phyloP scores from a whole-genome alignment of 2,888 invertebrate genomes.

The Campopleginae sp. region DNA sequence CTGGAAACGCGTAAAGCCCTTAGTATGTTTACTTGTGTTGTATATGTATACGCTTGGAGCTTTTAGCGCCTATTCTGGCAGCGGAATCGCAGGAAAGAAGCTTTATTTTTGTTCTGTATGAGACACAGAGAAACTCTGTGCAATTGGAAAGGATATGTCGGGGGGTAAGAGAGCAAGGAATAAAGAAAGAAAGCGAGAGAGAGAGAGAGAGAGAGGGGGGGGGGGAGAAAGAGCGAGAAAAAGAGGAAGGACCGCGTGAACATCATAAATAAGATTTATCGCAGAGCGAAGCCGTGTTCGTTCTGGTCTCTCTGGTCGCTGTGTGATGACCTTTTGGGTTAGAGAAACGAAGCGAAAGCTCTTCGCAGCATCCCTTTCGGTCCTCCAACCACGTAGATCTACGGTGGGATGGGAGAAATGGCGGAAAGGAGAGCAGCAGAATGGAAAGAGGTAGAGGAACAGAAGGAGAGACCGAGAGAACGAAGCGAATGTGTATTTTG shows the following conservation, averaged over 20 bases:
- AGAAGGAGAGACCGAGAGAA: conserved; percentile 1
- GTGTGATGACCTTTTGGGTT: conserved; percentile 57
- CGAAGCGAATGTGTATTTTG: conserved; percentile 34
- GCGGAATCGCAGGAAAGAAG: conserved; percentile 55
- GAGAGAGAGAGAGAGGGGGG: neutral
- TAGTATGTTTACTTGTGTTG: conserved; percentile 4
- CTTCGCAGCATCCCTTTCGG: conserved; percentile 18
- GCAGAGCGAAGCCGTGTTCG: conserved; percentile 48
- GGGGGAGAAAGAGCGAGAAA: conserved; percentile 2
- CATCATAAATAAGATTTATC: conserved; percentile 65
- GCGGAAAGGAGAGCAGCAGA: conserved; percentile 2
- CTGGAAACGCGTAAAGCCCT: conserved; percentile 44
- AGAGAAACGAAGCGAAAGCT: conserved; percentile 31
- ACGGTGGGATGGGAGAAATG: conserved; percentile 23
- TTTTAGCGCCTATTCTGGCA: conserved; percentile 62
- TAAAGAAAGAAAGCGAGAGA: neutral
- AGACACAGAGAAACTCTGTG: conserved; percentile 12
- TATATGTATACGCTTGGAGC: conserved; percentile 37
- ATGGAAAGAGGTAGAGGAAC: neutral
- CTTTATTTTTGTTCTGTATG: conserved; percentile 38
- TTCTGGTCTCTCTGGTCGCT: conserved; percentile 52
- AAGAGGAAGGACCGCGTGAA: conserved; percentile 22
- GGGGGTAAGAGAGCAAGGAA: neutral
- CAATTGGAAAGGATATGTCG: conserved; percentile 1
- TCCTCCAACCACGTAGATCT: conserved; percentile 23